Evolutionary conservation across 2,888 invertebrate genomes (phyloP).

Genomic region (Ochropleura leucogaster): DNA sequence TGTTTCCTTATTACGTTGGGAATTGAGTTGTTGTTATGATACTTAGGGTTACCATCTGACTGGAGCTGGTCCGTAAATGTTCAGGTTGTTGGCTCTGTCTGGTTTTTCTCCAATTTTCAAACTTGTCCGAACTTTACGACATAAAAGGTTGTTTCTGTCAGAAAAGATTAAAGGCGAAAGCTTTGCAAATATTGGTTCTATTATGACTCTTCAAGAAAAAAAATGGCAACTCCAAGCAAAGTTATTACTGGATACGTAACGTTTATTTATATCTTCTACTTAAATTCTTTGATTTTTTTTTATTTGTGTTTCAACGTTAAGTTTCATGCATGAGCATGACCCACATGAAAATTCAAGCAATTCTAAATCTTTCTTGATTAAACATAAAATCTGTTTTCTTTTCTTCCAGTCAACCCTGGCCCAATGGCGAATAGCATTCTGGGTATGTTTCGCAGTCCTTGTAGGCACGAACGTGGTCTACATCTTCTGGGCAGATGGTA

Average conservation of each 20-base stretch:
- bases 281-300: too few relatives aligned
- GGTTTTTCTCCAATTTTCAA: not conserved
- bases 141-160: not conserved
- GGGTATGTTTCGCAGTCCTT: slow-evolving; percentile 93
- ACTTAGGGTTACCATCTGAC: not conserved
- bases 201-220: not conserved
- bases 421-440: slow-evolving; percentile 94
- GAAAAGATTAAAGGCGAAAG: not conserved
- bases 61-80: not conserved
- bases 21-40: not conserved
- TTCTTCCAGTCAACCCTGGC: slow-evolving; percentile 89
- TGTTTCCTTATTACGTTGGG: not conserved
- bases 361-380: too few relatives aligned
- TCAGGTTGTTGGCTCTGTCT: not conserved
- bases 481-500: slow-evolving; percentile 92
- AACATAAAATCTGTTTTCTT: slow-evolving; percentile 63
- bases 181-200: not conserved
- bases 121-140: too few relatives aligned
- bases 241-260: not conserved
- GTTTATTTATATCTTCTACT: not conserved
- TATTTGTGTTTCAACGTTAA: not conserved
- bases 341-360: not conserved
- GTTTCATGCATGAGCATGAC: not conserved
- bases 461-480: slow-evolving; percentile 92
- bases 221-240: not conserved